Percentiles rank a stretch among this genome's conserved stretches.
phyloP scores from a whole-genome alignment of 2,888 invertebrate species.

The Drosophila infuscata region DNA sequence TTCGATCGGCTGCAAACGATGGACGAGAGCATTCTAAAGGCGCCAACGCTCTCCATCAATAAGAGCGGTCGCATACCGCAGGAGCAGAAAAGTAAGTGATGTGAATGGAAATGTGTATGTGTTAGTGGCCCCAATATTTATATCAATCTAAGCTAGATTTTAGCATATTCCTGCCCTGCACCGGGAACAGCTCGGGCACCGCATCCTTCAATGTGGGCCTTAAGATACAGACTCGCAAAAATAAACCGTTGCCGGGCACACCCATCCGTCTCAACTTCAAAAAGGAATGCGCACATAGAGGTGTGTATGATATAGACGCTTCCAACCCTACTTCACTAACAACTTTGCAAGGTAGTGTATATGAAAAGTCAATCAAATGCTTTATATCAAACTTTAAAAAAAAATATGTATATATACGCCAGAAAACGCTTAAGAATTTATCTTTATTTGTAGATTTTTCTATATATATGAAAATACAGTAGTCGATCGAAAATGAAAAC shows the following conservation, averaged over 20 bases:
- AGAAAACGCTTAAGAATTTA: slow-evolving; percentile 30
- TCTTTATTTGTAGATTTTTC: not conserved
- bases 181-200: slow-evolving; percentile 94
- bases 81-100: slow-evolving; percentile 90
- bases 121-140: slow-evolving; percentile 12
- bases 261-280: slow-evolving; percentile 94
- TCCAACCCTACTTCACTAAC: slow-evolving; percentile 85
- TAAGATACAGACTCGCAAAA: slow-evolving; percentile 92
- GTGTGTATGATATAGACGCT: slow-evolving; percentile 89
- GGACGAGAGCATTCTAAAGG: slow-evolving; percentile 92
- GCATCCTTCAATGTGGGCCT: slow-evolving; percentile 95
- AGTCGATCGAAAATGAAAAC: not conserved
- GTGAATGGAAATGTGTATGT: slow-evolving; percentile 4
- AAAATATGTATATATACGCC: not conserved
- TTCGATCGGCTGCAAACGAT: slow-evolving; percentile 94
- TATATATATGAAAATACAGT: not conserved
- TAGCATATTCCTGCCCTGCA: slow-evolving; percentile 94
- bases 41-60: slow-evolving; percentile 95
- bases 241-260: slow-evolving; percentile 93
- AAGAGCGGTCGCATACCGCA: slow-evolving; percentile 94
- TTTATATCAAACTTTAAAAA: slow-evolving; percentile 43
- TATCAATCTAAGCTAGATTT: slow-evolving; percentile 88
- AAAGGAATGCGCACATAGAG: slow-evolving; percentile 97
- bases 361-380: slow-evolving; percentile 73
- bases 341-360: slow-evolving; percentile 86